phyloP scores from a whole-genome alignment of 2,888 invertebrate genomes.

The Lordiphosa fenestrarum region DNA sequence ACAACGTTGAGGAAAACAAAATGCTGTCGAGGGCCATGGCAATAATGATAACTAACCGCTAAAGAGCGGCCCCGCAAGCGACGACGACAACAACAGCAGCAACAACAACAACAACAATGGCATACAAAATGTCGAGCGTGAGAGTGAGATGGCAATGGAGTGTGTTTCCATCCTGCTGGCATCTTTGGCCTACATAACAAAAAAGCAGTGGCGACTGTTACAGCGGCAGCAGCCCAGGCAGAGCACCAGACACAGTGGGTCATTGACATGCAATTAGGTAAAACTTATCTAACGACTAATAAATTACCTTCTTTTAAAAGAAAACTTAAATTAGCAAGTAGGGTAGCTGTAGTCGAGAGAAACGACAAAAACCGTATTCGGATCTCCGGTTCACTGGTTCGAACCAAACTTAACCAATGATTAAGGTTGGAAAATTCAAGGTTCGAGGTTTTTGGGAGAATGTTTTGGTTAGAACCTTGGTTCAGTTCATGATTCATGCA shows the following conservation, averaged over 20 bases:
- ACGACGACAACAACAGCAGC: slow-evolving; percentile 22
- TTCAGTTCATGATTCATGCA: too few relatives aligned
- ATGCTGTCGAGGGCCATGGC: slow-evolving; percentile 49
- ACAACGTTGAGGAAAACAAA: slow-evolving; percentile 34
- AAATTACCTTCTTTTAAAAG: too few relatives aligned
- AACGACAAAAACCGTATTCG: too few relatives aligned
- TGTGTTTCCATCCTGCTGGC: slow-evolving; percentile 48
- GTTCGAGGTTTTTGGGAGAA: too few relatives aligned
- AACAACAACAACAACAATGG: slow-evolving; percentile 25
- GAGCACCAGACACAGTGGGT: not conserved
- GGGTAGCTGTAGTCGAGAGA: too few relatives aligned
- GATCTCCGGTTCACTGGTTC: too few relatives aligned
- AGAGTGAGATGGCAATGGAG: slow-evolving; percentile 36
- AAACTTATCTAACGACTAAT: too few relatives aligned
- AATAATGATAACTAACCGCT: slow-evolving; percentile 68
- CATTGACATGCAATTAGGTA: too few relatives aligned
- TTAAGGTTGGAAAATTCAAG: too few relatives aligned
- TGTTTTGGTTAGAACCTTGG: too few relatives aligned
- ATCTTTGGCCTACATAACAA: slow-evolving; percentile 67
- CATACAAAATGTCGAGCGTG: slow-evolving; percentile 30
- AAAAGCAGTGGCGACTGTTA: slow-evolving; percentile 60
- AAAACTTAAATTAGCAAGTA: too few relatives aligned
- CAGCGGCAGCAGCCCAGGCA: slow-evolving; percentile 11
- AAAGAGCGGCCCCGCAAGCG: slow-evolving; percentile 42
- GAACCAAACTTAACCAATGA: too few relatives aligned